These are phyloP conservation scores for Chionis minor DNA, from an alignment of 2,113 vertebrate genomes.

Conservation along the genomic window DNA sequence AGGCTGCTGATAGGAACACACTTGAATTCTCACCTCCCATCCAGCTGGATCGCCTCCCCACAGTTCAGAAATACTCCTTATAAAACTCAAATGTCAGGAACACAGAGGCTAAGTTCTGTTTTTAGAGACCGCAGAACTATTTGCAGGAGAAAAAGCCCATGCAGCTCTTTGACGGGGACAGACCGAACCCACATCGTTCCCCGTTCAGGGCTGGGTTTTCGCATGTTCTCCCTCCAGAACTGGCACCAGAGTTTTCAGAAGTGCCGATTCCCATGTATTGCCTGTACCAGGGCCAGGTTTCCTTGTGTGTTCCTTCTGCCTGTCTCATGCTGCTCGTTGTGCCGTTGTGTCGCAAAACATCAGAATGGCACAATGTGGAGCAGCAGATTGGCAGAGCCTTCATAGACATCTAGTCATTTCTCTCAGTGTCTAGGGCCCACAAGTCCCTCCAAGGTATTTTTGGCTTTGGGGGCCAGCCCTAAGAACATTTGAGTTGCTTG, in stretches of 20 bases:
- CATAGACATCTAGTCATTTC: not conserved
- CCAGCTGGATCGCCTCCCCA: constrained; percentile 50
- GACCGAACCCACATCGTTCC: not conserved
- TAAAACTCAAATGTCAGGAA: constrained; percentile 52
- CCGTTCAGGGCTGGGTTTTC: not conserved
- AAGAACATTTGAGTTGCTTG: not conserved
- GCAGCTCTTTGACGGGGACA: constrained; percentile 43
- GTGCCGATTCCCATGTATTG: not conserved
- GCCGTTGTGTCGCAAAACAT: not conserved
- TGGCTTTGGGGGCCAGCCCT: not conserved
- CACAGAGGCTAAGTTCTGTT: constrained; percentile 58
- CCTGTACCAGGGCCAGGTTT: not conserved
- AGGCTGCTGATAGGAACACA: constrained; percentile 20
- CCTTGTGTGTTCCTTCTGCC: not conserved
- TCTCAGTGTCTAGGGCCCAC: not conserved
- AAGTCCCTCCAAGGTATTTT: not conserved
- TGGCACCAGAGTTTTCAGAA: not conserved
- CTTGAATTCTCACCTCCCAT: constrained; percentile 47
- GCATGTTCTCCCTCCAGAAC: not conserved
- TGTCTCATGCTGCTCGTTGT: fast-evolving
- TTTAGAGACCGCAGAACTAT: constrained; percentile 42
- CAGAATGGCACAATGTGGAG: not conserved
- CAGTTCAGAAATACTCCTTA: constrained; percentile 30
- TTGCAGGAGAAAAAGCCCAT: constrained; percentile 49
- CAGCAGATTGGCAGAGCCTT: not conserved